Evolutionary conservation across 2,797 vertebrate genomes (phyloP).

Genomic region (Oreortyx pictus): DNA sequence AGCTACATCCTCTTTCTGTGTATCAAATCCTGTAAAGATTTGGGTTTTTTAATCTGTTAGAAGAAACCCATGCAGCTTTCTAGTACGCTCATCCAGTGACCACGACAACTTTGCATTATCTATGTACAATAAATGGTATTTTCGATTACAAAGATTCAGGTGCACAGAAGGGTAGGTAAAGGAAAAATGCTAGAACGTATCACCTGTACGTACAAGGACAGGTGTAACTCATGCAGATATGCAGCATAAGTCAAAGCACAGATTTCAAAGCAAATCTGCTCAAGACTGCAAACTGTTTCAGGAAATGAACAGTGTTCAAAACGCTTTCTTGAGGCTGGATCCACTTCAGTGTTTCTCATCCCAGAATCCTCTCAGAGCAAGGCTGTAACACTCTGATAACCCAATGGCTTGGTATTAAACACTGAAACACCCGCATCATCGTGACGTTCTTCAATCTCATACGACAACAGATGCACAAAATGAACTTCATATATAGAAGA

Average conservation of each 20-base stretch:
- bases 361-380: background rate
- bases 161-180: background rate
- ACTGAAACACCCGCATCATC: background rate
- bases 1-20: background rate
- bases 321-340: background rate
- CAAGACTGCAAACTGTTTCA: background rate
- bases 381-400: background rate
- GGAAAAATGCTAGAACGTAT: background rate
- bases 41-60: background rate
- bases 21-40: background rate
- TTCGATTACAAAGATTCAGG: background rate
- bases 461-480: background rate
- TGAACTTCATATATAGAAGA: background rate
- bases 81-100: background rate
- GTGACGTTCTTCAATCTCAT: background rate
- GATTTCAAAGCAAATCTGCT: background rate
- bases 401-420: background rate
- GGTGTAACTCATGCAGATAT: background rate
- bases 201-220: background rate
- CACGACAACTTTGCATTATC: background rate
- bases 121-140: background rate
- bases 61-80: background rate
- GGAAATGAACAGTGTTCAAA: background rate
- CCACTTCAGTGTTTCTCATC: background rate
- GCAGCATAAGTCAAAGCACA: background rate